A percentile compares a stretch with the other conserved stretches of the same genome.
These are phyloP conservation scores for Dinomys branickii DNA, from an alignment of 2,113 vertebrate genomes.

Conservation along the genomic window DNA sequence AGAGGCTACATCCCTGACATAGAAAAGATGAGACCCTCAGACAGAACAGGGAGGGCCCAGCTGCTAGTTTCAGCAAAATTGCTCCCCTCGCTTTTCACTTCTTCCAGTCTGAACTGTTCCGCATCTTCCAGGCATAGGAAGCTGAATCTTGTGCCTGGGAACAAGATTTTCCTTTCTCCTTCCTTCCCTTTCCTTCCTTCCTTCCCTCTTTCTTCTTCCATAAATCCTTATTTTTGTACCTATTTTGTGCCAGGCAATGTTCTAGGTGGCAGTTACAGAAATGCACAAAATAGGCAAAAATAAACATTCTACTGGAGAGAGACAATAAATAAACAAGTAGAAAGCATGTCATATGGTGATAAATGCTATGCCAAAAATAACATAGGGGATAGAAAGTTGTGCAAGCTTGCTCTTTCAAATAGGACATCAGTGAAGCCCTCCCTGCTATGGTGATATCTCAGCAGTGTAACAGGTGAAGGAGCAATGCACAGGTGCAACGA, in stretches of 20 bases:
- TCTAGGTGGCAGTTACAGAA: neutral
- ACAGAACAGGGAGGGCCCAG: neutral
- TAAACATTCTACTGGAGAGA: neutral
- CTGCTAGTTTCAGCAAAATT: neutral
- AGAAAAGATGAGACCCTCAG: neutral
- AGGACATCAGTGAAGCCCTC: neutral
- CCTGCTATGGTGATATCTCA: neutral
- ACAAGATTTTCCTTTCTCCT: neutral
- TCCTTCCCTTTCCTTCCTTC: neutral
- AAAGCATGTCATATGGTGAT: neutral
- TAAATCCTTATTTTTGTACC: neutral
- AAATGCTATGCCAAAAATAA: neutral
- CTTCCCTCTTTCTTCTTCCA: neutral
- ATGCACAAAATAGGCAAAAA: slow-evolving; percentile 1
- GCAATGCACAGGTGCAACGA: neutral
- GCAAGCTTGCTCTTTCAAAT: neutral
- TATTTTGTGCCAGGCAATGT: neutral
- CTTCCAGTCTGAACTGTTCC: neutral
- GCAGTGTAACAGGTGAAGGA: neutral
- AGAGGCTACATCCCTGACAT: neutral
- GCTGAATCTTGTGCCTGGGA: neutral
- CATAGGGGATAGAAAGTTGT: neutral
- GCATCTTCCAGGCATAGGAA: neutral
- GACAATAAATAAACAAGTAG: neutral
- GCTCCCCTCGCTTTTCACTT: neutral